phyloP scores from a whole-genome alignment of 2,113 vertebrate species.

The Condylura cristata region DNA sequence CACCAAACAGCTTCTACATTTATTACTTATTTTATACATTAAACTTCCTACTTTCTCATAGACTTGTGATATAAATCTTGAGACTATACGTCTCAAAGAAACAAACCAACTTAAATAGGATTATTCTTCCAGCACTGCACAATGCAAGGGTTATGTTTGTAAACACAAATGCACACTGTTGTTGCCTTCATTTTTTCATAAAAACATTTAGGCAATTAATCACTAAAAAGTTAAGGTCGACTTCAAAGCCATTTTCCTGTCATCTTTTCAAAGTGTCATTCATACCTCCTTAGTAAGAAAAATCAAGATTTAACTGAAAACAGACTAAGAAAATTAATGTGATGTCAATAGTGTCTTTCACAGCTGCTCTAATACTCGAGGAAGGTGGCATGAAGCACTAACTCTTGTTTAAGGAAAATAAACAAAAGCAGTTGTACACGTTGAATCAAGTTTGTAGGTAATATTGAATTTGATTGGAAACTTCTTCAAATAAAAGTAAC shows the following conservation, averaged over 20 bases:
- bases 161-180: neutral
- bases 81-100: neutral
- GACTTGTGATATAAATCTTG: neutral
- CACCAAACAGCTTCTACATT: neutral
- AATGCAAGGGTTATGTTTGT: neutral
- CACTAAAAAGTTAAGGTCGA: neutral
- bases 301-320: neutral
- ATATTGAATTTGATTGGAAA: neutral
- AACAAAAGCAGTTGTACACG: neutral
- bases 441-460: neutral
- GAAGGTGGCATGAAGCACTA: neutral
- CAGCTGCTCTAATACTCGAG: neutral
- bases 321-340: neutral
- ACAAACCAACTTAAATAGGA: neutral
- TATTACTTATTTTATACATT: neutral
- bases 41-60: neutral
- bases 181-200: neutral
- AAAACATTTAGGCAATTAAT: neutral
- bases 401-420: neutral
- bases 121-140: neutral
- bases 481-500: constrained; percentile 30
- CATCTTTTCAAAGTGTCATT: neutral
- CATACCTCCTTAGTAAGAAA: neutral
- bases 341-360: neutral
- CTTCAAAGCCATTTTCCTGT: neutral